Evolutionary conservation across 2,113 vertebrate genomes (phyloP), one percentile per base, ranked within the genome.

Genomic region (Aviceda subcristata): DNA sequence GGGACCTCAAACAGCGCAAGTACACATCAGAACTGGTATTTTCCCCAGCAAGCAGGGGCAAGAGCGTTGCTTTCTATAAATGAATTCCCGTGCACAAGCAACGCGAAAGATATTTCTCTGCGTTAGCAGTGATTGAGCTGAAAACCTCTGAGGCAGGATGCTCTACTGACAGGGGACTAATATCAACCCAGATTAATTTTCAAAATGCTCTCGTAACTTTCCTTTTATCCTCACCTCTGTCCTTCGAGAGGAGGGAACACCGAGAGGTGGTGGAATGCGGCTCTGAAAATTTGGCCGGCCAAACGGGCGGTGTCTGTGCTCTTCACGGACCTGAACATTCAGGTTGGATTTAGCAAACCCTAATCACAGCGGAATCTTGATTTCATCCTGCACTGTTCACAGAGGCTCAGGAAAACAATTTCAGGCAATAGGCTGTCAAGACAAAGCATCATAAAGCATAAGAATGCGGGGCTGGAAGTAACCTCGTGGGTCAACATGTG

Each of bases 41-140:
- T 45, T 66, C 20, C 10, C 27, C 15, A 2, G 1, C 29, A 81
- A 81, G 9, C 9, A 51, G 11, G 41, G 17, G 5, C 12, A 56
- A 0, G 0, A 60, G 1, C 4, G 2, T 16, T 34, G 16, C 23
- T 90, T 81, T 46, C 23, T 19, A 4, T 16, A 57, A 82, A 43
- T 26, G 3, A 85, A 81, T 51, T 82, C 34, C 4, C n/a, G 36
- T 3, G 7, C 11, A 50, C 12, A 60, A 76, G 18, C 26, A 27
- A 20, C 2, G 1, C 36, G 48, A 79, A 36, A 75, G 8, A 12
- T 5, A 57, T 83, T 94, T 82, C 57, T 69, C 41, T 36, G 34
- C 0, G 1, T 66, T 71, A n/a, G 26, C 63, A 62, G 30, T 27
- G 41, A 38, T 13, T 1, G 7, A 68, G 11, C 12, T 76, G 66